Percentiles rank a stretch among this genome's conserved stretches.
Evolutionary conservation across 37 sponge, comb jelly and placozoan genomes (phyloP).

Genomic region (Hormiphora californensis): DNA sequence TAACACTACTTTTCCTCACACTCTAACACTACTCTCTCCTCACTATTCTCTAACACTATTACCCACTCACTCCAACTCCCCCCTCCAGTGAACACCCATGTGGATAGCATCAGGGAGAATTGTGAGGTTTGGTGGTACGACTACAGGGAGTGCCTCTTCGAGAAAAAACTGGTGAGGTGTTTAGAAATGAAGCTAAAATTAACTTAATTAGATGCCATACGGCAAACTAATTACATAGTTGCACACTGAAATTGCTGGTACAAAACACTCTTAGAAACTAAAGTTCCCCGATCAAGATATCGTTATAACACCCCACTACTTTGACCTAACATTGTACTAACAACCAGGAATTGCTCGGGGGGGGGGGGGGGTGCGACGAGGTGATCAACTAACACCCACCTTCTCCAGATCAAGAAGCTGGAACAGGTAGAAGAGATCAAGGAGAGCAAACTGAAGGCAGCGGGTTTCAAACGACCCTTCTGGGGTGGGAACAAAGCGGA

Average conservation of each 20-base stretch:
- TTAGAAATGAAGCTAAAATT: neutral
- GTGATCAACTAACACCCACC: no score
- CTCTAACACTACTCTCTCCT: neutral
- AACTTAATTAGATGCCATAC: neutral
- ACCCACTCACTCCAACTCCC: neutral
- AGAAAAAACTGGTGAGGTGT: conserved; percentile 6
- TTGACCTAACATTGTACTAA: no score
- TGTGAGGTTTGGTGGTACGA: conserved; percentile 50
- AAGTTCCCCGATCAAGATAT: no score
- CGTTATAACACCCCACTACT: no score
- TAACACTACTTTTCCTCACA: neutral
- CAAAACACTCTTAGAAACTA: no score
- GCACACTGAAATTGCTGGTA: no score
- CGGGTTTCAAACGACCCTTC: conserved; percentile 42
- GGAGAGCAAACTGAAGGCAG: neutral
- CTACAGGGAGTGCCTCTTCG: conserved; percentile 6
- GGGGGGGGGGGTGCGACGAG: no score
- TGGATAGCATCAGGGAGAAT: neutral
- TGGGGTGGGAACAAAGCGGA: conserved; percentile 16
- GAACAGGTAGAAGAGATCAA: neutral
- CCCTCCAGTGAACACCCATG: conserved; percentile 40
- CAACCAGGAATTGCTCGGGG: no score
- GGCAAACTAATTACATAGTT: neutral
- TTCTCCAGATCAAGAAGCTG: conserved; percentile 26
- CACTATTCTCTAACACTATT: neutral